Base-by-base conservation (phyloP, 2,888 invertebrate genomes). In the Malachius bipustulatus region DNA sequence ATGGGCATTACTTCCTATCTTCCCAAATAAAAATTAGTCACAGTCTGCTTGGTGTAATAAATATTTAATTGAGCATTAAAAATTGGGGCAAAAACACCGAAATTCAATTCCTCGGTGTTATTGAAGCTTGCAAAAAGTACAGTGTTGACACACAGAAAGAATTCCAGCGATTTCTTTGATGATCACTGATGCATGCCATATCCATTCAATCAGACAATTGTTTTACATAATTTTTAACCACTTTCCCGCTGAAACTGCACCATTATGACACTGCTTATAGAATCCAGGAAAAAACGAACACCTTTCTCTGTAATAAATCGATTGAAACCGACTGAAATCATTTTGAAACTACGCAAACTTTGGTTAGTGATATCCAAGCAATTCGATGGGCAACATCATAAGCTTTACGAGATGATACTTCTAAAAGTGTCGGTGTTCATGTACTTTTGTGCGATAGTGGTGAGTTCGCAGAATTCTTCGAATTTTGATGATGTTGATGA, bases 301-400 rank as follows among this genome's bases (percentile, higher is more conserved):
- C 55, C 53, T 55, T 54, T 54, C 54, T 52, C 53, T 48, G 39
- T 44, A 44, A 48, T 49, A 51, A 53, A 51, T 49, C 49, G 49
- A 48, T 50, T 50, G 50, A 48, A 19, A 39, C 50, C 52, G 50
- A 54, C 52, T 50, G 55, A 54, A 55, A 55, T 53, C 52, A 42
- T 44, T 43, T 38, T 44, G 46, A 45, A 45, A 40, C 39, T 16
- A 41, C 44, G 38, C 35, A 19, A 8, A 8, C n/a, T n/a, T 6
- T n/a, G 6, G 24, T 51, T 47, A 53, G 53, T 53, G 37, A 44
- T 42, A 48, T 48, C 48, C 47, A 44, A 47, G 47, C 49, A 43
- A 37, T 44, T 42, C 41, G 38, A 42, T 38, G 35, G 38, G 36
- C 36, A 44, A 44, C 45, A 46, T 40, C 46, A 35, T 35, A 28